Evolutionary conservation across 2,888 invertebrate genomes (phyloP).

Genomic region (Cheilosia impressa): DNA sequence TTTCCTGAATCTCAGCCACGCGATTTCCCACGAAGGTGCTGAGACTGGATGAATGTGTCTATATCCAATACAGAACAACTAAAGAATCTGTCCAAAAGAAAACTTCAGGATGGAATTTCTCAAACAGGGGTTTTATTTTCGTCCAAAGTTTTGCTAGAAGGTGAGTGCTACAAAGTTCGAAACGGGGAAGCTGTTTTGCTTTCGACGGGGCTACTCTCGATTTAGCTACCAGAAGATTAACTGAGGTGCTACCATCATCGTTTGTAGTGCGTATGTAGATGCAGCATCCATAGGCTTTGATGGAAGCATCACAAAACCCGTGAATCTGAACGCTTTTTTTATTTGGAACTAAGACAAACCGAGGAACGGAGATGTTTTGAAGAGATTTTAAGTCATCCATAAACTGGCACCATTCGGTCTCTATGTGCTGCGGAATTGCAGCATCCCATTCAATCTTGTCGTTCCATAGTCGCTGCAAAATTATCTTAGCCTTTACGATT

Average conservation of each 20-base stretch:
- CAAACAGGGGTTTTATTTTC: conserved; percentile 20
- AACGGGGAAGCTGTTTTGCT: conserved; percentile 49
- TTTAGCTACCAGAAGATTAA: conserved; percentile 51
- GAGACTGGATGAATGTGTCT: conserved; percentile 46
- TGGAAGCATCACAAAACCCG: conserved; percentile 47
- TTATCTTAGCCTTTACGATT: conserved; percentile 55
- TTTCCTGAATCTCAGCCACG: not conserved
- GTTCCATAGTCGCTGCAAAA: conserved; percentile 64
- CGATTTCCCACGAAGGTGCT: conserved; percentile 63
- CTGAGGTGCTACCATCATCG: conserved; percentile 5
- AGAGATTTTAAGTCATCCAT: conserved; percentile 2
- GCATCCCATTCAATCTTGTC: conserved; percentile 51
- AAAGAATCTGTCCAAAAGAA: conserved; percentile 61
- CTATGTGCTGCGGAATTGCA: conserved; percentile 27
- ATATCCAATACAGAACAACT: conserved; percentile 60
- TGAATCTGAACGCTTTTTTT: conserved; percentile 12
- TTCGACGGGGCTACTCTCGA: conserved; percentile 67
- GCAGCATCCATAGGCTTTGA: conserved; percentile 57
- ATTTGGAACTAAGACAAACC: conserved; percentile 6
- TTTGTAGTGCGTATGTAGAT: conserved; percentile 52
- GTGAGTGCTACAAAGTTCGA: conserved; percentile 65
- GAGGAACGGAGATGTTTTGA: conserved; percentile 8
- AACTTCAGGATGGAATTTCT: not conserved
- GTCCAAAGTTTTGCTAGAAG: conserved; percentile 53
- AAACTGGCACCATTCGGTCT: conserved; percentile 24